Percentiles rank a stretch among this genome's conserved stretches.
phyloP scores from a whole-genome alignment of 2,797 vertebrate species.

The Manis pentadactyla region DNA sequence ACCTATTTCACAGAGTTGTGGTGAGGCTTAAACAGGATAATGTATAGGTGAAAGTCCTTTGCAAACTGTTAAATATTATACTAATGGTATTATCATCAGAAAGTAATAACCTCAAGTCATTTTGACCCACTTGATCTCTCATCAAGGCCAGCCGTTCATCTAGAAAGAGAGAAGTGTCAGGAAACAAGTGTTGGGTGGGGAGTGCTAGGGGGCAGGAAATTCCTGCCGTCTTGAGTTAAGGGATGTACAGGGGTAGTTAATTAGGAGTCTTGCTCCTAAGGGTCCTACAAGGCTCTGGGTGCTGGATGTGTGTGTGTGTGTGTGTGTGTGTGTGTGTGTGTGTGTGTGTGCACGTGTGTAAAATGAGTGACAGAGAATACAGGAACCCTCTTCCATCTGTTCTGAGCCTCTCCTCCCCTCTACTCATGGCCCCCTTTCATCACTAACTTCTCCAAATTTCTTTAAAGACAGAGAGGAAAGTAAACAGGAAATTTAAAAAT shows the following conservation, averaged over 20 bases:
- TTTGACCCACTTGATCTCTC: neutral
- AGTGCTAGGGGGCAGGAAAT: neutral
- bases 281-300: neutral
- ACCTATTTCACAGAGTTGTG: neutral
- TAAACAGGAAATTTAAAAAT: neutral
- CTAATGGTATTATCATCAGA: slow-evolving; percentile 1
- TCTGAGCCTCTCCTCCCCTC: neutral
- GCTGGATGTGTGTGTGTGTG: neutral
- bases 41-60: neutral
- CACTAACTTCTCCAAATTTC: neutral
- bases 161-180: neutral
- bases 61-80: slow-evolving; percentile 43
- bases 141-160: neutral
- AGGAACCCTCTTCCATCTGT: neutral
- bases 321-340: neutral
- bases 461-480: slow-evolving; percentile 37
- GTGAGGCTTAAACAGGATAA: neutral
- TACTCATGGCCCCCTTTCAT: neutral
- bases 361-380: neutral
- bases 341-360: neutral
- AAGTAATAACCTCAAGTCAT: neutral
- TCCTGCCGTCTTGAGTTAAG: neutral
- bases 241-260: too few relatives aligned
- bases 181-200: neutral
- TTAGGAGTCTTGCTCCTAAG: neutral